phyloP scores from a whole-genome alignment of 92 coral and sea anemone genomes.

The Parazoanthus swiftii region DNA sequence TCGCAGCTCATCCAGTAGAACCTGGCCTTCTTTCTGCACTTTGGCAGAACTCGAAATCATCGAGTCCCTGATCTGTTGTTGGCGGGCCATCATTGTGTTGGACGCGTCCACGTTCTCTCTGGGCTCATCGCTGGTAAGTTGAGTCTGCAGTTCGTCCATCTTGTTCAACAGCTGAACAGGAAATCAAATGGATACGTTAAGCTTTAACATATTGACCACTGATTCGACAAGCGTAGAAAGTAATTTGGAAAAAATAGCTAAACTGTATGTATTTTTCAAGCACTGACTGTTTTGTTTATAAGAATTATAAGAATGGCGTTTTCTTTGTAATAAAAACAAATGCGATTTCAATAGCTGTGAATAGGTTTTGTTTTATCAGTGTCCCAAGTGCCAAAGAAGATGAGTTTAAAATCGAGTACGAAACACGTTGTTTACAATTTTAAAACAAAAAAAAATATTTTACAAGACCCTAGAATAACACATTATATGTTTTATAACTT shows the following conservation, averaged over 20 bases:
- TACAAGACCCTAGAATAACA: not conserved
- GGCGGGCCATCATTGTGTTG: conserved; percentile 80
- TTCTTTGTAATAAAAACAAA: not conserved
- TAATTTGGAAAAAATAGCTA: not conserved
- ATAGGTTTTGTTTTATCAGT: not conserved
- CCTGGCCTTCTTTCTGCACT: conserved; percentile 89
- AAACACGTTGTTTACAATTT: not conserved
- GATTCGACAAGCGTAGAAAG: not conserved
- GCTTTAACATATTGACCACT: not conserved
- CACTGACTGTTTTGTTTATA: not conserved
- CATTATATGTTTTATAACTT: too few species aligned
- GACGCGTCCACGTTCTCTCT: conserved; percentile 97
- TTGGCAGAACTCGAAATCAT: conserved; percentile 86
- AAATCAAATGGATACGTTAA: not conserved
- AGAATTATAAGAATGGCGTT: not conserved
- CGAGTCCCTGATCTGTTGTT: conserved; percentile 87
- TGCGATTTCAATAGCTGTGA: not conserved
- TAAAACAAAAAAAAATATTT: not conserved
- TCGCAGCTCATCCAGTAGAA: conserved; percentile 78
- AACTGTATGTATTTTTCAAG: not conserved
- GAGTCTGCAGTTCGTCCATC: conserved; percentile 77
- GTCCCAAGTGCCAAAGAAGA: not conserved
- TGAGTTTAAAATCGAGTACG: not conserved
- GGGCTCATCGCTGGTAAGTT: conserved; percentile 98
- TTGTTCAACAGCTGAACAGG: conserved; percentile 72